Conservation (phyloP, 2,797 vertebrate species). For the Geotrypetes seraphini region DNA sequence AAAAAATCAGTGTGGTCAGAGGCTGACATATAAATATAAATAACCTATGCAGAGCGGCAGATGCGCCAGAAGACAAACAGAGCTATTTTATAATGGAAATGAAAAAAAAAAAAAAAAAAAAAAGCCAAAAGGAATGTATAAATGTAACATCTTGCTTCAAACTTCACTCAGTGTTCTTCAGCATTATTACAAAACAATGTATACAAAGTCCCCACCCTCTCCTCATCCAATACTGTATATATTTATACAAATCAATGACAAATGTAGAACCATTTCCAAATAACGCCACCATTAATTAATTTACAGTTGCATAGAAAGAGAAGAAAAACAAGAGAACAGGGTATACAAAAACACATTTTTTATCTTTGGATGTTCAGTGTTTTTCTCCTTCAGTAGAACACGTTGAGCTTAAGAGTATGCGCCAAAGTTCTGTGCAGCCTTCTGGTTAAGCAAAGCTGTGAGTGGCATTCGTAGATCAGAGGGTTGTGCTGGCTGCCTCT, state of each 20-base stretch:
- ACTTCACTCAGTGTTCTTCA: slow-evolving; percentile 37
- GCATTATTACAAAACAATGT: slow-evolving; percentile 51
- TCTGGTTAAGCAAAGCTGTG: slow-evolving; percentile 26
- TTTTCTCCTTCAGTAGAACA: slow-evolving; percentile 46
- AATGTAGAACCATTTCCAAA: slow-evolving; percentile 56
- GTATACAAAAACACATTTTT: slow-evolving; percentile 62
- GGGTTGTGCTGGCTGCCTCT: slow-evolving; percentile 18
- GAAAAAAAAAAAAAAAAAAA: too few relatives aligned
- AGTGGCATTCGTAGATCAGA: slow-evolving; percentile 25
- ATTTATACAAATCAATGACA: slow-evolving; percentile 78
- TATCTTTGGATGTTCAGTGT: slow-evolving; percentile 80
- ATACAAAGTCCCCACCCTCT: slow-evolving; percentile 63
- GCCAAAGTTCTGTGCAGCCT: slow-evolving; percentile 31
- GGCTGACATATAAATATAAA: slow-evolving; percentile 32
- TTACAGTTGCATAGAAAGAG: slow-evolving; percentile 98
- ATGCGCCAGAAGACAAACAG: slow-evolving; percentile 35
- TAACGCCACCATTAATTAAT: slow-evolving; percentile 76
- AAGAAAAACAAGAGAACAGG: slow-evolving; percentile 58
- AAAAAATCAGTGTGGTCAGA: slow-evolving; percentile 22
- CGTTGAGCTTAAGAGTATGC: slow-evolving; percentile 10
- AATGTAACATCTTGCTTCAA: slow-evolving; percentile 60
- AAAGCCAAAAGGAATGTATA: slow-evolving; percentile 56
- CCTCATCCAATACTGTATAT: slow-evolving; percentile 54
- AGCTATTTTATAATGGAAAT: slow-evolving; percentile 44
- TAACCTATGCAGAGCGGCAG: slow-evolving; percentile 38